Evolutionary conservation across 2,113 vertebrate genomes (phyloP).

Genomic region (Zingel zingel): DNA sequence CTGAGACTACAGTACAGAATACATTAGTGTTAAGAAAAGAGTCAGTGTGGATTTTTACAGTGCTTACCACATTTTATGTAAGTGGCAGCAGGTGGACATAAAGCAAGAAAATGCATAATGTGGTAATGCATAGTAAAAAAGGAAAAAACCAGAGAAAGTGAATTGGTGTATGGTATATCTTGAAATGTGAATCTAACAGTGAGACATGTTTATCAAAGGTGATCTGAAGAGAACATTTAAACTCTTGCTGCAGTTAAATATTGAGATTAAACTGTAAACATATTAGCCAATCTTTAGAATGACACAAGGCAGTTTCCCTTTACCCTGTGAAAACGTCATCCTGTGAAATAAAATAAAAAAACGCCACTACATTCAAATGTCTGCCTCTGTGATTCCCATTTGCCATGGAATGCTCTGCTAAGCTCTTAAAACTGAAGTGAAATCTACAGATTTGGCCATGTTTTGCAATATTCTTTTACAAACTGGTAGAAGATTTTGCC

Average conservation of each 20-base stretch:
- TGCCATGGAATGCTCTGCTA: neutral
- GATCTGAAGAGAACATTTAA: neutral
- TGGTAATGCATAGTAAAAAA: constrained; percentile 66
- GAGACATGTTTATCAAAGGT: constrained; percentile 11
- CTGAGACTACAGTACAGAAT: constrained; percentile 3
- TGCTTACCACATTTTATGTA: constrained; percentile 34
- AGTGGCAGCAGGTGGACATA: constrained; percentile 44
- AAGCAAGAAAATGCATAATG: constrained; percentile 57
- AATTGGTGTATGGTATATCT: neutral
- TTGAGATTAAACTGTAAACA: constrained; percentile 2
- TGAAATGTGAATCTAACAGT: constrained; percentile 27
- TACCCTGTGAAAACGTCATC: constrained; percentile 1
- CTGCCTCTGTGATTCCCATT: neutral
- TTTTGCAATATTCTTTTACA: neutral
- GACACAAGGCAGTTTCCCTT: neutral
- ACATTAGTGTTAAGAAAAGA: constrained; percentile 39
- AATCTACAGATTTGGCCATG: neutral
- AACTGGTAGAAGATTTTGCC: neutral
- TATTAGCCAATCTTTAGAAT: neutral
- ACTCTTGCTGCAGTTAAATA: constrained; percentile 9
- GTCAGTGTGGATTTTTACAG: constrained; percentile 47
- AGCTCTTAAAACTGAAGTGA: neutral
- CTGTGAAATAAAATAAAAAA: neutral
- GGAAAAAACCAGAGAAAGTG: constrained; percentile 6
- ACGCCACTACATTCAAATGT: neutral